Base-by-base conservation (phyloP, 2,113 vertebrate genomes). In the Echinops telfairi region DNA sequence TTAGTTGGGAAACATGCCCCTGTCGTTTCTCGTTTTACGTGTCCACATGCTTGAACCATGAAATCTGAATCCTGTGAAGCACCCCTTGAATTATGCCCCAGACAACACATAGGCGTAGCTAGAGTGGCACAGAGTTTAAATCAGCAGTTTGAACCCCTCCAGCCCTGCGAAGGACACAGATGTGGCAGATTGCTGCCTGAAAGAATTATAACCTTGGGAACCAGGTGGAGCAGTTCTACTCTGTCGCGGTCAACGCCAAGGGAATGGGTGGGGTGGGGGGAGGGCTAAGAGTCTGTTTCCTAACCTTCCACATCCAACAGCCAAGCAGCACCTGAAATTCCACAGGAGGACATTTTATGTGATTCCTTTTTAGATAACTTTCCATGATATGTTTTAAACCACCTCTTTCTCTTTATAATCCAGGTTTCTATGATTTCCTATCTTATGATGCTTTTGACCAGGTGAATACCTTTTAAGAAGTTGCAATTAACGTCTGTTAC, bases 1-100 rank as follows among this genome's bases (percentile, higher is more conserved):
- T 77, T 0, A 0, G 33, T 86, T 94, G 79, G 40, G 70, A 95
- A 93, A 47, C 73, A 17, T 85, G 77, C 86, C 96, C 88, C 93
- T 87, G 33, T 76, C 33, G 47, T 79, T 96, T 96, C 96, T 94
- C 68, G 82, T 94, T 93, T 96, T 93, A 60, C 96, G 95, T 85
- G 97, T 97, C 87, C 60, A 93, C 43, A 80, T 29, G 92, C 22
- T 23, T 70, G 93, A 87, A 82, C 94, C 83, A 43, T 97, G 94
- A 97, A 95, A 94, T 95, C 93, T 91, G 80, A 88, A 93, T 85
- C 95, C 94, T 96, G 62, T 97, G 94, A 96, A 97, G 91, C 33
- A 95, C 92, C 64, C 36, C 89, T 96, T 94, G 43, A 92, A 95
- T 94, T 96, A 60, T 31, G 29, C 64, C 87, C 90, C 73, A 97